Evolutionary conservation across 2,113 vertebrate genomes (phyloP), one percentile per base, ranked within the genome.

Genomic region (Sylvilagus bachmani): DNA sequence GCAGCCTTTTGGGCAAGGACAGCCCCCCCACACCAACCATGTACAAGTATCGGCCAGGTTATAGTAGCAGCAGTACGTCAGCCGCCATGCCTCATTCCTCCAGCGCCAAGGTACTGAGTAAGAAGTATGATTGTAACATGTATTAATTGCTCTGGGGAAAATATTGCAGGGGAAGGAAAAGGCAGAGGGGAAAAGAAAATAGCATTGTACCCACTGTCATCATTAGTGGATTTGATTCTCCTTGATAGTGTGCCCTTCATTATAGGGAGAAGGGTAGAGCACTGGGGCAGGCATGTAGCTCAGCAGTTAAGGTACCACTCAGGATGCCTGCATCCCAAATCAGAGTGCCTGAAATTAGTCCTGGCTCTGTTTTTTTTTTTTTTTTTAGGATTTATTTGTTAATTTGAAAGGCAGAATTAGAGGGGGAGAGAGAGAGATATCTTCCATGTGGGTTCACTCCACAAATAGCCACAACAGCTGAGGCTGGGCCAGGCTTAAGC

Each of bases 41-140:
- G 99, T 99, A 99, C 98, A 99, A 99, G 98, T 99, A 99, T 95
- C 98, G 99, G 88, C 99, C 99, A 0, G 98, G 99, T n/a, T 99
- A 98, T 97, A 99, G 98, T 98, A 99, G 99, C 98, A 99, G 99
- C 91, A 99, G 99, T 88, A 98, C 98, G 4, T 98, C 98, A 0
- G 98, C 98, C 0, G 98, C 98, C 87, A 88, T 98, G 97, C 98
- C 98, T n/a, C 98, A 98, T 78, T 98, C 98, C 84, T 98, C 98
- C 96, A 98, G 98, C 0, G 98, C 98, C 97, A 98, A 98, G 98
- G 98, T 98, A 95, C 58, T 24, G 31, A 38, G 36, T 10, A 51
- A 29, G 62, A 27, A 36, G 33, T 3, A 24, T 62, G 58, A 31
- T 31, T 13, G 31, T 55, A 21, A 62, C 21, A 36, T 53, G 4